phyloP scores from a whole-genome alignment of 2,113 vertebrate genomes.

The Sialia sialis region DNA sequence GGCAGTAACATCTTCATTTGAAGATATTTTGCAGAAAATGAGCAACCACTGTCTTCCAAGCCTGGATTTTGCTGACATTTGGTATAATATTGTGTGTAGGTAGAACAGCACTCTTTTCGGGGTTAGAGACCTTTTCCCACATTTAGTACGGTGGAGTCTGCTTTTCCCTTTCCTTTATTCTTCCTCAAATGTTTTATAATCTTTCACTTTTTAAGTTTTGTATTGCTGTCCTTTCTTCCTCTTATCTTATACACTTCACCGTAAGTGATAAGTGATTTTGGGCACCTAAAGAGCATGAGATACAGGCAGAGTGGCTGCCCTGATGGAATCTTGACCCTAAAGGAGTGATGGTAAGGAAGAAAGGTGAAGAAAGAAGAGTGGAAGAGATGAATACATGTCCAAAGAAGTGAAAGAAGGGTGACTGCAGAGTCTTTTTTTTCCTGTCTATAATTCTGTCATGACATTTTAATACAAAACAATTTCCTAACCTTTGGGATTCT shows the following conservation, averaged over 20 bases:
- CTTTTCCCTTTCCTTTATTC: neutral
- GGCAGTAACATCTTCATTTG: neutral
- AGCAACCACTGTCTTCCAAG: neutral
- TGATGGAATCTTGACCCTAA: neutral
- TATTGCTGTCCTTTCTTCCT: neutral
- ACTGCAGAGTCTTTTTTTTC: neutral
- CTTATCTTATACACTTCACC: neutral
- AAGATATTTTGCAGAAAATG: neutral
- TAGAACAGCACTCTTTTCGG: neutral
- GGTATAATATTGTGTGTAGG: fast-evolving
- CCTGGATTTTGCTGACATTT: neutral
- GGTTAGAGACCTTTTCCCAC: neutral
- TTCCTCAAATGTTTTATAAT: neutral
- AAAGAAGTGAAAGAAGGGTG: neutral
- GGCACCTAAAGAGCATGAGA: neutral
- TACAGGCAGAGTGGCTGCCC: neutral
- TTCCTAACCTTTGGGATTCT: neutral
- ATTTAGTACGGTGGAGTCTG: neutral
- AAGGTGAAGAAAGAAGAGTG: neutral
- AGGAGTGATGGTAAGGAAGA: neutral
- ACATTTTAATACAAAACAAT: neutral
- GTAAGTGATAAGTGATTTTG: neutral
- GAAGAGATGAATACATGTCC: neutral
- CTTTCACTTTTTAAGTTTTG: neutral
- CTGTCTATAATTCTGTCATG: neutral